These are phyloP conservation scores for Labia minor DNA, from an alignment of 2,888 invertebrate genomes.

Conservation along the genomic window DNA sequence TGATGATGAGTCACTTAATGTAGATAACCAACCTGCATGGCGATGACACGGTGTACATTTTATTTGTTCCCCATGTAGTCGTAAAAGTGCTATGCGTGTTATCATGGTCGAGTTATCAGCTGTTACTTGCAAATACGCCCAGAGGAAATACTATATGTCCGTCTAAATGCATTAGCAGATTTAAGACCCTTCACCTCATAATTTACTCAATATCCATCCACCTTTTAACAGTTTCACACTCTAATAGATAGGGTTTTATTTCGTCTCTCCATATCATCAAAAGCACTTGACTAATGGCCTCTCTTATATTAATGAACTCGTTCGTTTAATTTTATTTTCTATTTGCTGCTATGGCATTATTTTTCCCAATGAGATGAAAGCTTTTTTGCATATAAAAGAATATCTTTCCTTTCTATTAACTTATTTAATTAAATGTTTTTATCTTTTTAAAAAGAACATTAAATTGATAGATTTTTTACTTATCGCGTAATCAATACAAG, in stretches of 20 bases:
- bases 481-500: too few relatives aligned
- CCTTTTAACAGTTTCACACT: conserved; percentile 9
- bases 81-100: conserved; percentile 13
- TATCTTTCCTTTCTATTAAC: not conserved
- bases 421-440: too few relatives aligned
- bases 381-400: not conserved
- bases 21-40: conserved; percentile 7
- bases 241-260: conserved; percentile 1
- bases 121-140: conserved; percentile 7
- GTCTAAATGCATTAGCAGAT: conserved; percentile 13
- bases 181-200: conserved; percentile 7
- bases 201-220: not conserved
- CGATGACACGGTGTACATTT: conserved; percentile 7
- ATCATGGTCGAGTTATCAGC: conserved; percentile 4
- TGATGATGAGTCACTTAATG: conserved; percentile 13
- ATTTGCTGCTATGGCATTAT: not conserved
- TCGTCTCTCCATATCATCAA: not conserved
- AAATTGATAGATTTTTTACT: too few relatives aligned
- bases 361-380: not conserved
- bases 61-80: not conserved
- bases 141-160: not conserved
- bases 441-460: too few relatives aligned
- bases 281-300: not conserved
- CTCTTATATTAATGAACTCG: conserved; percentile 13
- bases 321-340: not conserved